Conservation (phyloP, 2,797 vertebrate genomes). For the Enteromius mattozi region DNA sequence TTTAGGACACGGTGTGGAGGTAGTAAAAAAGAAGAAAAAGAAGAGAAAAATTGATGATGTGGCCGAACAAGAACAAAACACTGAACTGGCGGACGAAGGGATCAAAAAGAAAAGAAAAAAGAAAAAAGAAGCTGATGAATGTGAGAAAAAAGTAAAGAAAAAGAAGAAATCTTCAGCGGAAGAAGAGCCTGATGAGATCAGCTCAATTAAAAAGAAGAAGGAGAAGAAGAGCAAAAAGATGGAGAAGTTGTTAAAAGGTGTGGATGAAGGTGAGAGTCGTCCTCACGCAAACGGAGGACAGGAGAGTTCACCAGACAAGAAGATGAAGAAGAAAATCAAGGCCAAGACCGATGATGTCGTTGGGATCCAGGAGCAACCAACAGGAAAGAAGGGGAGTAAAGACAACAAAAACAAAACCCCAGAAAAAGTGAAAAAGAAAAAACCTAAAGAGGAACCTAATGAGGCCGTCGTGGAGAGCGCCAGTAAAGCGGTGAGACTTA, state of each 20-base stretch:
- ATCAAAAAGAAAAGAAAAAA: conserved; percentile 33
- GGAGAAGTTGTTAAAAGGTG: background rate
- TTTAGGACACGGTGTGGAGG: background rate
- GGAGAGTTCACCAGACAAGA: background rate
- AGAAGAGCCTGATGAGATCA: background rate
- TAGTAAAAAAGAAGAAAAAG: conserved; percentile 28
- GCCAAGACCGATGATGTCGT: background rate
- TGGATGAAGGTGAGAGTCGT: background rate
- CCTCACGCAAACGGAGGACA: background rate
- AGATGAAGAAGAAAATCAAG: conserved; percentile 35
- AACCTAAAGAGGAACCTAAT: background rate
- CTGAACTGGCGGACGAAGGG: background rate
- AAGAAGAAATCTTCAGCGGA: conserved; percentile 27
- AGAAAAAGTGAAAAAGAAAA: background rate
- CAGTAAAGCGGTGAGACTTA: conserved; percentile 3
- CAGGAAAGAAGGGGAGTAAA: background rate
- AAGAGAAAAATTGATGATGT: conserved; percentile 14
- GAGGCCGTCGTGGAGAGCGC: background rate
- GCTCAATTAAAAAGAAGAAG: background rate
- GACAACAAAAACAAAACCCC: background rate
- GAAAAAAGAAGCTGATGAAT: background rate
- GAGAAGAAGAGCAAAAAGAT: background rate
- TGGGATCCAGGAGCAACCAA: background rate
- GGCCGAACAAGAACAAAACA: background rate
- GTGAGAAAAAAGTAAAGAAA: background rate